These are phyloP conservation scores for Taphrorychus bicolor DNA, from an alignment of 2,888 invertebrate species.

Conservation along the genomic window DNA sequence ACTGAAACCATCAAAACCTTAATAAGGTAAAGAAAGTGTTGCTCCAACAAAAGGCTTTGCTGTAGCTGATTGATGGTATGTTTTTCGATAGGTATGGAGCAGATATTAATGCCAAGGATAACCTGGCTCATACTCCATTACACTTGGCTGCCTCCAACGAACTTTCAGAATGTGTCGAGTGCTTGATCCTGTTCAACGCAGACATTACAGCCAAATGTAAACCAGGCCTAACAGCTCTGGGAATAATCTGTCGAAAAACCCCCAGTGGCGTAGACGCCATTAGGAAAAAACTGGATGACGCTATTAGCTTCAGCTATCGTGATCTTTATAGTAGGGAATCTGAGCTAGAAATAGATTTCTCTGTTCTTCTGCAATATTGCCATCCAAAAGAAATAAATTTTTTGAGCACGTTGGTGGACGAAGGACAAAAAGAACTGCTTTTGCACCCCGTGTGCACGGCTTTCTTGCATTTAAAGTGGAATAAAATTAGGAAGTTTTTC, in stretches of 20 bases:
- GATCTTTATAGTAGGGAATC: conserved; percentile 77
- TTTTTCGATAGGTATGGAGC: conserved; percentile 70
- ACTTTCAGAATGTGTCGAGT: conserved; percentile 82
- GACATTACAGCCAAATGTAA: conserved; percentile 87
- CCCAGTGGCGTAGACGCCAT: conserved; percentile 85
- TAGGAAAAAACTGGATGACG: conserved; percentile 80
- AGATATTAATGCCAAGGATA: conserved; percentile 83
- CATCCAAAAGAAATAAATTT: conserved; percentile 86
- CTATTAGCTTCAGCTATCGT: conserved; percentile 78
- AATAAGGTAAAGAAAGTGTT: conserved; percentile 59
- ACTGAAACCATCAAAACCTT: conserved; percentile 81
- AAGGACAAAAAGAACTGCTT: conserved; percentile 83
- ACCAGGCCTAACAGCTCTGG: conserved; percentile 82
- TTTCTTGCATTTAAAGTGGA: conserved; percentile 88
- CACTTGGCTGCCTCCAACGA: conserved; percentile 90
- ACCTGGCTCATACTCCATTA: conserved; percentile 83
- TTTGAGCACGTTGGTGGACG: conserved; percentile 84
- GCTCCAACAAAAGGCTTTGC: background rate
- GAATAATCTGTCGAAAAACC: conserved; percentile 71
- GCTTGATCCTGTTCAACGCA: conserved; percentile 82
- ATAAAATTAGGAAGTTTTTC: conserved; percentile 87
- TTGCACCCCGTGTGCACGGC: conserved; percentile 88
- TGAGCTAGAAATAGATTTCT: conserved; percentile 81
- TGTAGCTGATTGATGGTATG: background rate
- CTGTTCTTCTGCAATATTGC: conserved; percentile 76